Evolutionary conservation across 2,888 invertebrate species (phyloP), one percentile per base, ranked within the genome.

Genomic region (Furcula furcula): DNA sequence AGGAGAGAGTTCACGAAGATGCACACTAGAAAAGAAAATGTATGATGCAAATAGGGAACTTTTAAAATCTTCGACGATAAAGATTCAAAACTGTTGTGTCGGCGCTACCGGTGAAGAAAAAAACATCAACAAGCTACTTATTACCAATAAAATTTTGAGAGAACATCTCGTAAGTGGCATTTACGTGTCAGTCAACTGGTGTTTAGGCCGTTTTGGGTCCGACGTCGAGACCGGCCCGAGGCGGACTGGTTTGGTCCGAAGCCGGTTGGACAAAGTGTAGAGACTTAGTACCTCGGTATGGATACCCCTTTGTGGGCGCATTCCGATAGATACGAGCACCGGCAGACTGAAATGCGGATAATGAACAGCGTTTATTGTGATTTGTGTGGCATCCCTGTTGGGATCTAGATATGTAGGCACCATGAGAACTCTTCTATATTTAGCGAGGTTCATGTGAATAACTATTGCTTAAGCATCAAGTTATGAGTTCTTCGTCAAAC

Each of bases 181-280:
- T 83, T 78, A 81, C 65, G 84, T 85, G 87, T 86, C 87, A 86
- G 83, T 87, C 85, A 85, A 87, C 84, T 76, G 82, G 81, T 55
- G 47, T 56, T 76, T 88, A 72, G 31, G 79, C 34, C 68, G 64
- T 85, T 86, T 70, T 59, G 63, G 45, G 34, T 55, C 36, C 46
- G 61, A 46, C 32, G 34, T 41, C 35, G 55, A 42, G 49, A 55
- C 56, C 55, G 60, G 67, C 64, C 63, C 54, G 63, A 46, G 61
- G 65, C 65, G 55, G 72, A 75, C 75, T 71, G 75, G 75, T 76
- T 76, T 80, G 56, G 56, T 57, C 54, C 59, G 54, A 60, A 85
- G 86, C 87, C 87, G 86, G 87, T 86, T 75, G 77, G 65, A 59
- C 77, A 74, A 82, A 82, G 74, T 82, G 78, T 79, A 82, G 79